Percentiles rank a stretch among this genome's conserved stretches.
These are phyloP conservation scores for Carpatolechia fugitivella DNA, from an alignment of 2,888 invertebrate genomes.

Conservation along the genomic window DNA sequence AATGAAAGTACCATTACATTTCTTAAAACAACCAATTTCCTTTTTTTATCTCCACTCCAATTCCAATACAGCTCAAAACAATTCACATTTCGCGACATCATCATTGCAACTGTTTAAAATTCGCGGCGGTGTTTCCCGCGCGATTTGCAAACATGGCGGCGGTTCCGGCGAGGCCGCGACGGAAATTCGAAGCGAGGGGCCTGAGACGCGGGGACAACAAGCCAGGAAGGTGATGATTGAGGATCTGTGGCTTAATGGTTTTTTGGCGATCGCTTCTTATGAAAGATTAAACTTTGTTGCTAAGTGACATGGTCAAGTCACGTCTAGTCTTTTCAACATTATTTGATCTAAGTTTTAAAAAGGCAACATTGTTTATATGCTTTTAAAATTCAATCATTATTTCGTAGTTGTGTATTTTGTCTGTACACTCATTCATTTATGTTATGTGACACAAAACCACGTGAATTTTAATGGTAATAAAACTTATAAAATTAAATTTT, in stretches of 20 bases:
- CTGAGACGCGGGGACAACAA: constrained; percentile 10
- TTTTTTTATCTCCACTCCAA: background rate
- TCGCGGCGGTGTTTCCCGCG: constrained; percentile 66
- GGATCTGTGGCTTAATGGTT: constrained; percentile 8
- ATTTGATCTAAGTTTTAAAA: no score
- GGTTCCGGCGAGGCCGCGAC: constrained; percentile 71
- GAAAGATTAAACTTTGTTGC: background rate
- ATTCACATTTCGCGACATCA: constrained; percentile 43
- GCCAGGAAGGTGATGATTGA: constrained; percentile 3
- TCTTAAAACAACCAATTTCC: no score
- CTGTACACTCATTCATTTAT: no score
- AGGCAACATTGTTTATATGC: no score
- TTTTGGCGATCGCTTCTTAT: constrained; percentile 2
- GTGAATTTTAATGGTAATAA: no score
- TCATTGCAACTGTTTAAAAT: constrained; percentile 63
- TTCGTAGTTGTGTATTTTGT: no score
- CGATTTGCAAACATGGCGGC: constrained; percentile 76
- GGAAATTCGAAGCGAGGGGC: constrained; percentile 57
- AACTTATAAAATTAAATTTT: no score
- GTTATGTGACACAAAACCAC: no score
- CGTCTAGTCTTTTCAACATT: no score
- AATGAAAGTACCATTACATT: background rate
- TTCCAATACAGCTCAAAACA: background rate
- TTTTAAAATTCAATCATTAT: no score
- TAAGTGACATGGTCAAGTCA: no score